Evolutionary conservation across 2,888 invertebrate species (phyloP).

Genomic region (Teinopalpus imperialis): DNA sequence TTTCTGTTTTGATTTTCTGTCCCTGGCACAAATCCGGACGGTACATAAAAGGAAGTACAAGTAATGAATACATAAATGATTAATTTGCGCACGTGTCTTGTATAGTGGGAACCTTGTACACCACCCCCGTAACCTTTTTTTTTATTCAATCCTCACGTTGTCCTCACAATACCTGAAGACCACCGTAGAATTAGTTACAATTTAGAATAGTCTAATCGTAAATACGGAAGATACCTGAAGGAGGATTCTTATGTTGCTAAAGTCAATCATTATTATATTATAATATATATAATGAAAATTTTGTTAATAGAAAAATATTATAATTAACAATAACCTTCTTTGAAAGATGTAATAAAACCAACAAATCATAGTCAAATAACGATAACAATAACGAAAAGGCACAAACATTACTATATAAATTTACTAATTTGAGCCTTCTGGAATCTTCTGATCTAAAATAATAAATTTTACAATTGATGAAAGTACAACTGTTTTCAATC

Average conservation of each 20-base stretch:
- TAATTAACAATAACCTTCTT: too few species aligned
- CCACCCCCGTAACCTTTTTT: conserved; percentile 31
- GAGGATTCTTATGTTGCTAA: too few species aligned
- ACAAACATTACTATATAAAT: too few species aligned
- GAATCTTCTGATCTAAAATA: conserved; percentile 9
- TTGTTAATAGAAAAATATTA: too few species aligned
- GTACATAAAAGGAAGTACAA: conserved; percentile 72
- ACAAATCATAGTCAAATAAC: too few species aligned
- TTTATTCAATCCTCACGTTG: conserved; percentile 53
- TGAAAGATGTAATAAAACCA: too few species aligned
- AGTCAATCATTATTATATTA: too few species aligned
- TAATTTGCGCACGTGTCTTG: conserved; percentile 71
- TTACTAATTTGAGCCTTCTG: neutral
- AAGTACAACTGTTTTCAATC: conserved; percentile 5
- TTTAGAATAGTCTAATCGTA: conserved; percentile 43
- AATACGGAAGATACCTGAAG: conserved; percentile 1
- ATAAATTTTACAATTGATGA: neutral
- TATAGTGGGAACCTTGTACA: conserved; percentile 64
- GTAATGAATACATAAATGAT: conserved; percentile 73
- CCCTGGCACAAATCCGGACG: conserved; percentile 68
- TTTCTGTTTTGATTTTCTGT: conserved; percentile 62
- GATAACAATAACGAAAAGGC: too few species aligned
- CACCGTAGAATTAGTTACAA: conserved; percentile 47
- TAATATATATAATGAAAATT: too few species aligned
- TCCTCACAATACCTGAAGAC: conserved; percentile 44